Evolutionary conservation across 1,140 invertebrate genomes (phyloP), one percentile per base, ranked within the genome.

Genomic region (Aplysia californica): DNA sequence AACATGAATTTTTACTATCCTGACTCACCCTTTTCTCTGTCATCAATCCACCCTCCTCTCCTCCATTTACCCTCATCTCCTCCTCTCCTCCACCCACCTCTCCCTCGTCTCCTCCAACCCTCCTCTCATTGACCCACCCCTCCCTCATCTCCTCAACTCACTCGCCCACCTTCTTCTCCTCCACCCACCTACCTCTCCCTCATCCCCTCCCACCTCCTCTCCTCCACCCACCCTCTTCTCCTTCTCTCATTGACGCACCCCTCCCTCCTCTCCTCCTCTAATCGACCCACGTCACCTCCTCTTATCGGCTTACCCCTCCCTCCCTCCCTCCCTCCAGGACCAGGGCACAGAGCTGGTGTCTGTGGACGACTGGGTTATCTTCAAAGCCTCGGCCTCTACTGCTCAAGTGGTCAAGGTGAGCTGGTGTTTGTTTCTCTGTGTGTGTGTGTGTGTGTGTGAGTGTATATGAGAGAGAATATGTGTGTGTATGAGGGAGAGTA

Each of bases 301-400:
- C 39, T 67, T 26, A 20, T 10, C n/a, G 4, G 1, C 5, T 4
- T 26, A n/a, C 20, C 58, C 33, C 55, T 36, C 73, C 23, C 74
- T 74, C 38, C 68, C 33, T 68, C 26, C n/a, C 44, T n/a, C 36
- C 21, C 5, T 76, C 33, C 65, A 85, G 80, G 79, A 87, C 44
- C 78, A 78, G 18, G 77, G 76, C 2, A 77, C 80, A 31, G 78
- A 87, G 35, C 80, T 83, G 31, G 85, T 91, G n/a, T 83, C 85
- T 10, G 87, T 91, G 20, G 94, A 95, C 86, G 94, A 94, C 6
- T 96, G 95, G 95, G 95, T 96, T 39, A 92, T 94, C 83, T 94
- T 96, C 83, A 92, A 93, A 86, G 94, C 95, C 0, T 92, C 94
- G 82, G 92, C 92, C 76, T 93, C 94, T 79, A 93, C 92, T 1